phyloP scores from a whole-genome alignment of 1,140 invertebrate genomes.

The Lerema accius region DNA sequence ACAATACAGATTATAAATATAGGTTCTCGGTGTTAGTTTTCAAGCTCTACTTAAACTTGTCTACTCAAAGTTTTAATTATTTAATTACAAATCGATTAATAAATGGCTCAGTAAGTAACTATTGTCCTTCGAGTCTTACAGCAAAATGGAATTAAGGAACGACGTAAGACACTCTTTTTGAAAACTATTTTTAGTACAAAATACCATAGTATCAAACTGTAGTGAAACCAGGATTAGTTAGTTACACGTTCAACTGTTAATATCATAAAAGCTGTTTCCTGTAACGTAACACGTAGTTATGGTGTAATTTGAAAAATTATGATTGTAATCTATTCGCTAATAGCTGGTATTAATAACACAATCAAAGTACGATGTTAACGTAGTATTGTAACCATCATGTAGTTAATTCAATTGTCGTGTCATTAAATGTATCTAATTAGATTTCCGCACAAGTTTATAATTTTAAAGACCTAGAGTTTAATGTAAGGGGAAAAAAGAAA shows the following conservation, averaged over 20 bases:
- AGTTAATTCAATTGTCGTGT: neutral
- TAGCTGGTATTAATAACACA: neutral
- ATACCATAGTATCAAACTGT: neutral
- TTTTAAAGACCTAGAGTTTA: too few species aligned
- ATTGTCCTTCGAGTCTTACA: too few species aligned
- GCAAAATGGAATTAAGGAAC: too few species aligned
- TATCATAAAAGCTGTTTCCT: neutral
- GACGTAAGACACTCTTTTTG: too few species aligned
- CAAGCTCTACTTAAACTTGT: too few species aligned
- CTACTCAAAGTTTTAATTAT: too few species aligned
- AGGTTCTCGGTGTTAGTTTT: too few species aligned
- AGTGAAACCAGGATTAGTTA: neutral
- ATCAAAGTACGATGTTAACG: neutral
- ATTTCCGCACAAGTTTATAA: too few species aligned
- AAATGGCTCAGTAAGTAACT: too few species aligned
- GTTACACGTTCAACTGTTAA: neutral
- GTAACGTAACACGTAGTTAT: neutral
- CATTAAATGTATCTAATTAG: neutral
- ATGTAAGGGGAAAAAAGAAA: too few species aligned
- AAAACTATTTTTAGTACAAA: too few species aligned
- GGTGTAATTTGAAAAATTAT: neutral
- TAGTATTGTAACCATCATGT: neutral
- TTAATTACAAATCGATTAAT: too few species aligned
- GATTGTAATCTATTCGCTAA: slow-evolving; percentile 22
- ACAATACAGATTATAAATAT: neutral